phyloP scores from a whole-genome alignment of 2,113 vertebrate species.

The Callorhinus ursinus region DNA sequence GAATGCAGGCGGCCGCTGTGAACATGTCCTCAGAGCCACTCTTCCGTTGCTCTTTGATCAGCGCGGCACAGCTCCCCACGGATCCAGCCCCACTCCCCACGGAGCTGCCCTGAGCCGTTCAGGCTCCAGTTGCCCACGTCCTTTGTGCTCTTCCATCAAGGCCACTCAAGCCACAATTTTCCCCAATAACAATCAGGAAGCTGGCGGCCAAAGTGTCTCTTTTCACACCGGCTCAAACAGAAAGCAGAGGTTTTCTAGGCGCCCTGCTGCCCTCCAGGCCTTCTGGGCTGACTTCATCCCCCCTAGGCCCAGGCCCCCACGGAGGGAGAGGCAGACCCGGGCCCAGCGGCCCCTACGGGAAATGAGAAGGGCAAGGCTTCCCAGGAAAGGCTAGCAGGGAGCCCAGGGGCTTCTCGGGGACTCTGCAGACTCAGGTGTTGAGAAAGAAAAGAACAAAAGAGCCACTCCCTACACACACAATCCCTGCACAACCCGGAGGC shows the following conservation, averaged over 20 bases:
- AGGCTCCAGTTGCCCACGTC: not conserved
- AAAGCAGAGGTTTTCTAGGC: not conserved
- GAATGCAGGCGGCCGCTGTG: not conserved
- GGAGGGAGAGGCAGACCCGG: not conserved
- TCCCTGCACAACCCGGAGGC: not conserved
- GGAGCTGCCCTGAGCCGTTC: not conserved
- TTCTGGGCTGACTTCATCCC: not conserved
- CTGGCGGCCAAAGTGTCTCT: not conserved
- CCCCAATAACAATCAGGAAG: not conserved
- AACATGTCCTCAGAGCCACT: not conserved
- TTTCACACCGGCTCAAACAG: not conserved
- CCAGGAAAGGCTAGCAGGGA: not conserved
- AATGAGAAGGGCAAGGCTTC: fast-evolving
- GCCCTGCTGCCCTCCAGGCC: fast-evolving
- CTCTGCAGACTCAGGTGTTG: not conserved
- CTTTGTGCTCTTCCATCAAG: not conserved
- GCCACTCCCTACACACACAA: not conserved
- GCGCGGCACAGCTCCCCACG: not conserved
- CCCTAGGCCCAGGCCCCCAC: not conserved
- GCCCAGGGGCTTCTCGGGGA: fast-evolving
- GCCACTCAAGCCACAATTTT: not conserved
- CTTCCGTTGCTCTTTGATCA: not conserved
- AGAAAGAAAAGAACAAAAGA: not conserved
- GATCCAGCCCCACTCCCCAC: not conserved
- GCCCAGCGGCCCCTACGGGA: not conserved